Evolutionary conservation across 1,140 invertebrate species (phyloP), one percentile per base, ranked within the genome.

Genomic region (Megalonaias nervosa): DNA sequence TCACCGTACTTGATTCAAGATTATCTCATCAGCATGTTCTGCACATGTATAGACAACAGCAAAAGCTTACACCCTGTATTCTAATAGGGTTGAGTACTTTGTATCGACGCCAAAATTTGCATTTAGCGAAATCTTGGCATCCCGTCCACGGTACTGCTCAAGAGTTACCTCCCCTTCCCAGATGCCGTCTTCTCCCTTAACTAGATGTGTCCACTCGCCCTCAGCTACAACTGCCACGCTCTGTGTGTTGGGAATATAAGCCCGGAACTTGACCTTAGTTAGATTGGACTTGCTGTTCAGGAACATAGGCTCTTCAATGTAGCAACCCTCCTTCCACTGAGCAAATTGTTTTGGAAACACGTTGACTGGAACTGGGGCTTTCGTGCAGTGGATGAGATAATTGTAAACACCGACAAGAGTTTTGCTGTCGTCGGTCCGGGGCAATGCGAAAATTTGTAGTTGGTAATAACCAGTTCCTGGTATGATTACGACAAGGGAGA

Each of bases 321-420:
- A 87, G 71, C 89, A 90, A 12, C 88, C 89, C 62, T 90, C 89
- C 75, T 88, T 89, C 89, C 89, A 90, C 75, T 89, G 87, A 15
- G 86, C 86, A 76, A 83, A 90, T 79, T 90, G 89, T 67, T 87
- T 85, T 3, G 89, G 89, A 81, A 84, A 90, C 13, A 81, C 77
- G 59, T 58, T 48, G 2, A 80, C 78, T 17, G 81, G 75, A 19
- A 38, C 64, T 0, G 74, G 13, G 57, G 62, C 57, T 23, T 59
- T 68, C 15, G 80, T 80, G 69, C 77, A 79, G 71, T 86, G 74
- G 64, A 89, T 84, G 19, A 89, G 77, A 70, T 89, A 89, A 81
- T 89, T 89, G 83, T 75, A 89, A 2, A 89, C 88, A 9, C 86
- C 86, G 19, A 85, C 85, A 38, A 89, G 84, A 15, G 80, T 81